Percentiles rank a stretch among this genome's conserved stretches.
phyloP scores from a whole-genome alignment of 1,140 invertebrate genomes.

The Drosophila paulistorum region DNA sequence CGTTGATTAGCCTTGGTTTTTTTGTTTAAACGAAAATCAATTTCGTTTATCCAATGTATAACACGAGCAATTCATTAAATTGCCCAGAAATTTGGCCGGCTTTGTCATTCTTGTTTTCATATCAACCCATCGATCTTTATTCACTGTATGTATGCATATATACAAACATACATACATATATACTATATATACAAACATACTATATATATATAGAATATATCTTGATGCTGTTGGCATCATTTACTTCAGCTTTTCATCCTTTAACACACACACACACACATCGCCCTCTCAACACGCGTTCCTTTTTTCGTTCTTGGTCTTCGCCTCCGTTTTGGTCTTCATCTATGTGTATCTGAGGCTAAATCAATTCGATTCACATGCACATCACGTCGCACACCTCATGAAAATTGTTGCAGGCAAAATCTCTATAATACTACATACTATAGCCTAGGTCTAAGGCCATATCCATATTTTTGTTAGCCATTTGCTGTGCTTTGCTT shows the following conservation, averaged over 20 bases:
- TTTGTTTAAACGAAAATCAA: conserved; percentile 6
- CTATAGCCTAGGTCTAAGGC: conserved; percentile 1
- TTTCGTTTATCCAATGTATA: conserved; percentile 8
- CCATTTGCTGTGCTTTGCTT: conserved; percentile 19
- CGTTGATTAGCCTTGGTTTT: neutral
- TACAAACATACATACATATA: neutral
- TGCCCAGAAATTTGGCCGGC: conserved; percentile 8
- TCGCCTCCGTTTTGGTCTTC: neutral
- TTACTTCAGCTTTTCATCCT: conserved; percentile 7
- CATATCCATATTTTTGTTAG: conserved; percentile 25
- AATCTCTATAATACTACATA: conserved; percentile 29
- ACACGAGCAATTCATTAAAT: conserved; percentile 9
- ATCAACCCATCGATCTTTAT: conserved; percentile 9
- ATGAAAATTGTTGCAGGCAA: conserved; percentile 33
- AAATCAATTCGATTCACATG: conserved; percentile 27
- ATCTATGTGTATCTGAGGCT: neutral
- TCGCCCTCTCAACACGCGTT: neutral
- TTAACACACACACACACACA: too few relatives aligned
- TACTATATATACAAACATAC: too few relatives aligned
- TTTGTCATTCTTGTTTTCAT: conserved; percentile 6
- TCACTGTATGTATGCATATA: neutral
- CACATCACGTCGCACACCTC: conserved; percentile 46
- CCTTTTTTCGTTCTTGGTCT: neutral
- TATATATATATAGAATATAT: conserved; percentile 2
- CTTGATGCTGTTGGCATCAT: conserved; percentile 8